Percentiles rank a stretch among this genome's conserved stretches.
phyloP scores from a whole-genome alignment of 1,140 invertebrate species.

The Heterodera schachtii region DNA sequence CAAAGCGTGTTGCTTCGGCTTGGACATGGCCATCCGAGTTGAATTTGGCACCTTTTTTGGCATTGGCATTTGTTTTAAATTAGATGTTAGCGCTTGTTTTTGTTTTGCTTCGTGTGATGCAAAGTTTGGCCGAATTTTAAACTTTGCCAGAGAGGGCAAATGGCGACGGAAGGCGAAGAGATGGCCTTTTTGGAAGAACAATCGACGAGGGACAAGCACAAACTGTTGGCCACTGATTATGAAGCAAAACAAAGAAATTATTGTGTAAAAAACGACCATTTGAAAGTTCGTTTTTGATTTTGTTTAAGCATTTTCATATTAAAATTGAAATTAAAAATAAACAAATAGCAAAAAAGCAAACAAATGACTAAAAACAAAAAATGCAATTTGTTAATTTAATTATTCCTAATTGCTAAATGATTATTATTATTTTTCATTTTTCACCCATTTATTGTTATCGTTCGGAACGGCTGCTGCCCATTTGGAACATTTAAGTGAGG shows the following conservation, averaged over 20 bases:
- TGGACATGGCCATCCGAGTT: background rate
- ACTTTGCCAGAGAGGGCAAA: background rate
- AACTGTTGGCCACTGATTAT: background rate
- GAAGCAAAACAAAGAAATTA: background rate
- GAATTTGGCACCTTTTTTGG: background rate
- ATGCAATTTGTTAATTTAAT: background rate
- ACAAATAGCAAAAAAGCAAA: background rate
- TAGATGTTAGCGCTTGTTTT: too few relatives aligned
- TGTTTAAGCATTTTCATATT: background rate
- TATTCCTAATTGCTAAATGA: background rate
- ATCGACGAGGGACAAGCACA: background rate
- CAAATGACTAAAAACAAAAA: background rate
- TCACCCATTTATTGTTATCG: background rate
- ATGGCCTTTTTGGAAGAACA: background rate
- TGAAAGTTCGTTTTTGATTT: background rate
- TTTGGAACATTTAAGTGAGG: background rate
- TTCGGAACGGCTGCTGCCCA: background rate
- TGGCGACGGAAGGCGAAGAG: background rate
- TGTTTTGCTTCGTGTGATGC: background rate
- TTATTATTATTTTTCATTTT: background rate
- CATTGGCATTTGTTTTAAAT: too few relatives aligned
- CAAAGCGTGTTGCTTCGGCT: background rate
- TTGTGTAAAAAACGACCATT: background rate
- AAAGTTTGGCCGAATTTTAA: background rate
- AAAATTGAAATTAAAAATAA: background rate